Conservation (phyloP, 2,888 invertebrate genomes). For the Dasypogon diadema region DNA sequence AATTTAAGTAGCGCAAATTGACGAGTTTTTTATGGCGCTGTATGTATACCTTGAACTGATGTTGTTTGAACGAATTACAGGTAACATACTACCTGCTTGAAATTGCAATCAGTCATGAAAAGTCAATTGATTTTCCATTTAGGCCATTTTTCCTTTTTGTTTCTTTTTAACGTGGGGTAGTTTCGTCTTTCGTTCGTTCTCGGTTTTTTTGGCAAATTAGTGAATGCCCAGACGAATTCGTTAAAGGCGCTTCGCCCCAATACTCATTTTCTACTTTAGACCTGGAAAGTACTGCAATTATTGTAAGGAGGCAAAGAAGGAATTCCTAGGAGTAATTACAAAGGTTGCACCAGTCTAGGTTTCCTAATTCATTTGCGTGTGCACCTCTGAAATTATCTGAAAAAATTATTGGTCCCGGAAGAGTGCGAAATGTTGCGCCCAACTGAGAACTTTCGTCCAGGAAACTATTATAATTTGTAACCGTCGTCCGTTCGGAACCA, state of each 20-base stretch:
- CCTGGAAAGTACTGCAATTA: background rate
- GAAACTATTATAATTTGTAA: background rate
- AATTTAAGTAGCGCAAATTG: background rate
- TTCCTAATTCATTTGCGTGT: background rate
- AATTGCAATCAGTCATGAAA: conserved; percentile 49
- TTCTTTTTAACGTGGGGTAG: background rate
- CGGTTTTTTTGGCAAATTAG: background rate
- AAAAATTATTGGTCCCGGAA: background rate
- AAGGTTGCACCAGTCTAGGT: no score
- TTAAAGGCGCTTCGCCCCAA: background rate
- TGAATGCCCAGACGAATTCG: background rate
- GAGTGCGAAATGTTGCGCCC: background rate
- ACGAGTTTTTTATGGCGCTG: background rate
- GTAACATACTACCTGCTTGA: conserved; percentile 1
- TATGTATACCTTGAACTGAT: background rate
- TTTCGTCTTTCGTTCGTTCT: no score
- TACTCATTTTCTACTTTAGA: background rate
- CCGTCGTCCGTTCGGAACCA: no score
- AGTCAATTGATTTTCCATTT: conserved; percentile 46
- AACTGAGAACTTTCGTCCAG: background rate
- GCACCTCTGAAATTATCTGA: no score
- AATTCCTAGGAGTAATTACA: background rate
- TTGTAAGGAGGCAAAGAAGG: background rate
- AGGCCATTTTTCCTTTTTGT: background rate
- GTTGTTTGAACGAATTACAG: conserved; percentile 35